These are phyloP conservation scores for Enteromius paludinosus DNA, from an alignment of 2,797 vertebrate species.

Conservation along the genomic window DNA sequence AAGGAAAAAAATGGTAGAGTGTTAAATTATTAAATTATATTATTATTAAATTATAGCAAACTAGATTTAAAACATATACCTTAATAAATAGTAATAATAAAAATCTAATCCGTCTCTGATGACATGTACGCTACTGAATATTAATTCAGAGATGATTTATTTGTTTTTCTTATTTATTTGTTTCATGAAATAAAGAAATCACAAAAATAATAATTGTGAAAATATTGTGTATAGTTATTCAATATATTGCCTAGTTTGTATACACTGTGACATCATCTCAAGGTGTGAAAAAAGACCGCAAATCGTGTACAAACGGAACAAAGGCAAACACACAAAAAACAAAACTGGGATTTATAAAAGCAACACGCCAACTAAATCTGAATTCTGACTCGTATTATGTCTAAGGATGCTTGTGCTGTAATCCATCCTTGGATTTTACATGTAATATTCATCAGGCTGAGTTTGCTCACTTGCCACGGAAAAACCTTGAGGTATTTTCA, in stretches of 20 bases:
- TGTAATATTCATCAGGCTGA: slow-evolving; percentile 50
- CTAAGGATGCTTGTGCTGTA: slow-evolving; percentile 41
- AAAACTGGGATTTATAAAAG: slow-evolving; percentile 35
- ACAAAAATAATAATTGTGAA: not conserved
- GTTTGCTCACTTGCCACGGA: slow-evolving; percentile 51
- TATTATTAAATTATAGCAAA: not conserved
- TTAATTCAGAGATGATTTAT: no score
- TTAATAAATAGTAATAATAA: not conserved
- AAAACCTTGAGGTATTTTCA: slow-evolving; percentile 58
- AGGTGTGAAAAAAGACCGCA: not conserved
- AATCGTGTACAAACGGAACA: not conserved
- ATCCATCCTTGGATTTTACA: slow-evolving; percentile 48
- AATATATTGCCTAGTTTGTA: not conserved
- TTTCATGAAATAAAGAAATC: not conserved
- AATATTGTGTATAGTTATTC: not conserved
- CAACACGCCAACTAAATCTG: slow-evolving; percentile 26
- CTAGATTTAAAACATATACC: not conserved
- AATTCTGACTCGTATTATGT: slow-evolving; percentile 20
- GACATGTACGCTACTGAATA: not conserved
- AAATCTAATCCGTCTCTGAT: not conserved
- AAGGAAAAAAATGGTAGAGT: slow-evolving; percentile 32
- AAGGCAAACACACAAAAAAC: not conserved
- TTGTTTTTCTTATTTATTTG: no score
- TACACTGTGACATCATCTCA: not conserved
- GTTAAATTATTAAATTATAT: no score